A percentile compares a stretch with the other conserved stretches of the same genome.
These are phyloP conservation scores for Cetonia aurata DNA, from an alignment of 2,888 invertebrate species.

Conservation along the genomic window DNA sequence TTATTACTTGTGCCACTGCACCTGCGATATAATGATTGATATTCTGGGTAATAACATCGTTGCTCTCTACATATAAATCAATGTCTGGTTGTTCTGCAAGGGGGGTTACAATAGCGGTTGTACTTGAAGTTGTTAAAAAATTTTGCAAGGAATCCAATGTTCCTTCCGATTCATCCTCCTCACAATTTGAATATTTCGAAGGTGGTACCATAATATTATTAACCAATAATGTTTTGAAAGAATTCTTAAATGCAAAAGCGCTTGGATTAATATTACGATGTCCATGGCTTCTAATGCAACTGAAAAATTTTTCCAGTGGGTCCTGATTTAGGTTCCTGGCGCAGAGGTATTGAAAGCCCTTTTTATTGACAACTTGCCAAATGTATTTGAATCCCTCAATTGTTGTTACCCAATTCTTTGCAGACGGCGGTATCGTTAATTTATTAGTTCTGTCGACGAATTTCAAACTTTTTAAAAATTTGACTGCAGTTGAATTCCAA, in stretches of 20 bases:
- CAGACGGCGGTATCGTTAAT: constrained; percentile 17
- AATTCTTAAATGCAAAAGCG: constrained; percentile 32
- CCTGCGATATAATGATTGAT: background rate
- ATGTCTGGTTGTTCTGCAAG: background rate
- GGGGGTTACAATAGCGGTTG: background rate
- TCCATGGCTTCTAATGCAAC: constrained; percentile 45
- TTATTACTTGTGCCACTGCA: background rate
- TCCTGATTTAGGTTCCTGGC: constrained; percentile 49
- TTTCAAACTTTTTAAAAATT: constrained; percentile 39
- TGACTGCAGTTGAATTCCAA: constrained; percentile 39
- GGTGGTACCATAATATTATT: constrained; percentile 48
- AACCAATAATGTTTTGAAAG: constrained; percentile 47
- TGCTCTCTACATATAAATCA: background rate
- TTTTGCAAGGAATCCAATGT: background rate
- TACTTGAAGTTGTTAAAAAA: background rate
- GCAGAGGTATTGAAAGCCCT: constrained; percentile 16
- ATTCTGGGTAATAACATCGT: background rate
- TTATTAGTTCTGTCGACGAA: constrained; percentile 2
- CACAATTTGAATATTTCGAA: constrained; percentile 48
- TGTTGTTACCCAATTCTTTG: constrained; percentile 23
- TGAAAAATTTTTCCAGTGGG: constrained; percentile 48
- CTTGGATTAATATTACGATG: constrained; percentile 45
- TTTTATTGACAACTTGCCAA: constrained; percentile 2
- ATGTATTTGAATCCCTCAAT: constrained; percentile 11
- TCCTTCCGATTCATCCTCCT: constrained; percentile 44